Base-by-base conservation (phyloP, 1,140 invertebrate genomes). In the Sitobion miscanthi region DNA sequence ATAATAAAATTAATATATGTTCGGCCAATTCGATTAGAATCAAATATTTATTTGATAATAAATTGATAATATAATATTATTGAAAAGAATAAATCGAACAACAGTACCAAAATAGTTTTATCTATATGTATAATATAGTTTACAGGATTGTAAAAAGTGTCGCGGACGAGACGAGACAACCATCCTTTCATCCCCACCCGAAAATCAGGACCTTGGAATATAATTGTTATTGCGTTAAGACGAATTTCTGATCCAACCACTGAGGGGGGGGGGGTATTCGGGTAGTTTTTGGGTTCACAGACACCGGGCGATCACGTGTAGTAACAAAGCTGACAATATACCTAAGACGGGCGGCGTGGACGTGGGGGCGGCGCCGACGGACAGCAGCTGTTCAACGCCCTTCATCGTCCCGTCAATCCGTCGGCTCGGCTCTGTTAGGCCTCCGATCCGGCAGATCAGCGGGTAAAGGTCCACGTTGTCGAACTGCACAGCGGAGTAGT, bases 391-490 rank as follows among this genome's bases (percentile, higher is more conserved):
- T 47, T 82, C 30, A 0, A 94, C 93, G 35, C 35, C 90, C 0
- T 82, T 25, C 6, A 94, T 47, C 7, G 90, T 86, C 0, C 92
- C 94, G 83, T 94, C 91, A 2, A 54, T 45, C 23, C 30, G 89
- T 54, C 23, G 88, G 20, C 20, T 17, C 30, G 23, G 35, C 30
- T 93, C 49, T 1, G 62, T 45, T 38, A 94, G 54, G 0, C 69
- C 52, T 25, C 94, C 47, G 7, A 94, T 89, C 42, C 94, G 77
- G 30, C 94, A 77, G 20, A 97, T 96, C n/a, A 97, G 94, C 25
- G 96, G 96, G 94, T 96, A 97, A 54, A 97, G 94, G 94, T 97
- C 97, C 5, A 97, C 95, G 94, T 95, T 97, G 57, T 96, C 94
- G 94, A 97, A 97, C 7, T 96, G 96, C 4, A 96, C 94, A 6